Conservation (phyloP, 2,113 vertebrate genomes). For the Poicephalus meyeri region DNA sequence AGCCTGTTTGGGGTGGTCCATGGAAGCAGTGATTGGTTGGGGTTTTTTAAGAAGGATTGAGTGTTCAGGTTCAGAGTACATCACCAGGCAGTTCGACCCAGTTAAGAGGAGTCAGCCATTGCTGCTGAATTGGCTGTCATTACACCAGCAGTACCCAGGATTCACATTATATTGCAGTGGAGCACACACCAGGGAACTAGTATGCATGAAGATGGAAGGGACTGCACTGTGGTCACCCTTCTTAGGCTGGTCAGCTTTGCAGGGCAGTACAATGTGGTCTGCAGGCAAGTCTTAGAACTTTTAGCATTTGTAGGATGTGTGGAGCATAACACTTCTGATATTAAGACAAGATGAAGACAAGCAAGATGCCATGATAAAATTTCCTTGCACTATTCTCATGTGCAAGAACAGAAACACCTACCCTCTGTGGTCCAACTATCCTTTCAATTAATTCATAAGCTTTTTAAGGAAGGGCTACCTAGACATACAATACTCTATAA, state of each 20-base stretch:
- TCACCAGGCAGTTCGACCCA: not conserved
- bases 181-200: not conserved
- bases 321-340: not conserved
- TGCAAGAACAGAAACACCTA: not conserved
- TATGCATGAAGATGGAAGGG: not conserved
- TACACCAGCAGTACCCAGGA: not conserved
- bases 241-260: not conserved
- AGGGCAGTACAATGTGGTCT: not conserved
- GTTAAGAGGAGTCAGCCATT: not conserved
- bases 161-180: not conserved
- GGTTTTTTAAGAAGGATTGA: not conserved
- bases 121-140: not conserved
- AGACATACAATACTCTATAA: not conserved
- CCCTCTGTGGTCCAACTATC: not conserved
- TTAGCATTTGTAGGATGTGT: not conserved
- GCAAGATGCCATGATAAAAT: not conserved
- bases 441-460: not conserved
- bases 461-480: constrained; percentile 1
- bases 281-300: not conserved
- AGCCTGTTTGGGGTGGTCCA: not conserved
- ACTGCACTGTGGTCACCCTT: fast-evolving
- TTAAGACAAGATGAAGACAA: not conserved
- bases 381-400: not conserved
- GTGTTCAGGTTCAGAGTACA: not conserved
- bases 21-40: fast-evolving